Evolutionary conservation across 2,888 invertebrate species (phyloP).

Genomic region (Scotopteryx bipunctaria): DNA sequence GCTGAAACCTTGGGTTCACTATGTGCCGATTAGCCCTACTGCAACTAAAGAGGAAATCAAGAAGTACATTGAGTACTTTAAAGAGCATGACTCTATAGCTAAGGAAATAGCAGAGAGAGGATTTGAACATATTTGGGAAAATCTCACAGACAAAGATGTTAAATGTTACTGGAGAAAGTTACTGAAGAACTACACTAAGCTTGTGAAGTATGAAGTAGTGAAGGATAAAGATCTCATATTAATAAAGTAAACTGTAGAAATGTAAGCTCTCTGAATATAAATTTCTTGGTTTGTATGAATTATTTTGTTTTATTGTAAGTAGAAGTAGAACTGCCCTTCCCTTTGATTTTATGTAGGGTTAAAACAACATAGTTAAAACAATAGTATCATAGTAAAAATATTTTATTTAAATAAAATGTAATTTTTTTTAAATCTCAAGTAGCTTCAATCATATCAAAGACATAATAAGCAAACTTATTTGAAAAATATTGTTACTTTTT

Average conservation of each 20-base stretch:
- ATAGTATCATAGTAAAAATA: constrained; percentile 28
- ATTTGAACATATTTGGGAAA: constrained; percentile 91
- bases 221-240: constrained; percentile 84
- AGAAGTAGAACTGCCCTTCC: too few relatives aligned
- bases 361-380: background rate
- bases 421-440: constrained; percentile 23
- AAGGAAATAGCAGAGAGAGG: constrained; percentile 92
- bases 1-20: constrained; percentile 97
- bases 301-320: too few relatives aligned
- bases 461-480: constrained; percentile 6
- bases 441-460: constrained; percentile 11
- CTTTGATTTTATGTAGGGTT: too few relatives aligned
- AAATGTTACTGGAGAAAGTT: constrained; percentile 94
- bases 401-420: constrained; percentile 30
- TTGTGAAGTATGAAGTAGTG: constrained; percentile 86
- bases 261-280: constrained; percentile 21
- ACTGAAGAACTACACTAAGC: constrained; percentile 88
- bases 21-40: constrained; percentile 89
- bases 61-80: constrained; percentile 89
- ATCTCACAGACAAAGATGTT: constrained; percentile 91
- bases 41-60: constrained; percentile 87
- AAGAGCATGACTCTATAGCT: constrained; percentile 88
- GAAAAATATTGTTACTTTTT: too few relatives aligned
- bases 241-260: constrained; percentile 52
- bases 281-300: constrained; percentile 10